Evolutionary conservation across 2,797 vertebrate genomes (phyloP).

Genomic region (Salmo trutta): DNA sequence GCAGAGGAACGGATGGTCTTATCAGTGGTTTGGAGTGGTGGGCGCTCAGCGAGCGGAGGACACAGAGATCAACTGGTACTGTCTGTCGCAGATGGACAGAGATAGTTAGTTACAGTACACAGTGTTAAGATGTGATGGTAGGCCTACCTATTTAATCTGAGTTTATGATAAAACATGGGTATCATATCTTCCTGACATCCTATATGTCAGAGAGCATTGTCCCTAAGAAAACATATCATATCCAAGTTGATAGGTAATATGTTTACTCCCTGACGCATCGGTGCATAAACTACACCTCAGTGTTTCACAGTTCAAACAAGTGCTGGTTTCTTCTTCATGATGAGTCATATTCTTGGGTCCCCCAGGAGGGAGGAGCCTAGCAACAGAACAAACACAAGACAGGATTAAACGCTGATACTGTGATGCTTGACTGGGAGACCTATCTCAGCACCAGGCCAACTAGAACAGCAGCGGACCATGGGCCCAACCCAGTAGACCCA

Average conservation of each 20-base stretch:
- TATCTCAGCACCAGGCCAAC: constrained; percentile 27
- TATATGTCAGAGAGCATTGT: too few species aligned
- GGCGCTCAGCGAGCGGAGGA: not conserved
- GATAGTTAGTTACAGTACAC: not conserved
- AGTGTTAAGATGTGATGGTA: not conserved
- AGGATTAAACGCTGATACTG: not conserved
- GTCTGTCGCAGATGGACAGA: constrained; percentile 26
- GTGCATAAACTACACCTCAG: not conserved
- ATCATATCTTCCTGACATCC: not conserved
- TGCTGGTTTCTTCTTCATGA: constrained; percentile 28
- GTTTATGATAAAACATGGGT: not conserved
- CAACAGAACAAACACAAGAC: constrained; percentile 30
- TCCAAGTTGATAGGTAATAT: too few species aligned
- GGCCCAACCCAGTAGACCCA: constrained; percentile 81
- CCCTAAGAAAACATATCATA: not conserved
- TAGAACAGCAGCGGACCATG: constrained; percentile 59
- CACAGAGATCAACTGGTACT: constrained; percentile 1
- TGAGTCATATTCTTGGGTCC: constrained; percentile 27
- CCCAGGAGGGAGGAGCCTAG: constrained; percentile 21
- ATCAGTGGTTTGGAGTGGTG: not conserved
- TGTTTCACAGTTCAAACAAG: constrained; percentile 11
- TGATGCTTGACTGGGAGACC: not conserved
- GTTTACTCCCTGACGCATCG: too few species aligned
- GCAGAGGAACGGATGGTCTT: not conserved
- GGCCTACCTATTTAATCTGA: not conserved